phyloP scores from a whole-genome alignment of 2,797 vertebrate species.

The Amazona finschi region DNA sequence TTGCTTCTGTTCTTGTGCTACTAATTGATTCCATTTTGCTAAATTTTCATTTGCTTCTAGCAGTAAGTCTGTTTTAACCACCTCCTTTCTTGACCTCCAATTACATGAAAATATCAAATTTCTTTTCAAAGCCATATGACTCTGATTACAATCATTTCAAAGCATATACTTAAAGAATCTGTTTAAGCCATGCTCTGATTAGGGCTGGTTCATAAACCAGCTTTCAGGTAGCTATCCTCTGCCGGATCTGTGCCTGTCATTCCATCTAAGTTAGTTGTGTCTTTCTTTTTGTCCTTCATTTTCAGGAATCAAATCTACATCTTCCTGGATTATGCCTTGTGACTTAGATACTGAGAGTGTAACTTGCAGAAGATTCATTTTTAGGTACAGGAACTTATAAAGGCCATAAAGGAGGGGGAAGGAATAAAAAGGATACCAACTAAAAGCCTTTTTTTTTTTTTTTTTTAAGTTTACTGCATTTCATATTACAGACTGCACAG shows the following conservation, averaged over 20 bases:
- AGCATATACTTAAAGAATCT: neutral
- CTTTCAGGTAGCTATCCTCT: neutral
- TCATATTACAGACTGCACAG: neutral
- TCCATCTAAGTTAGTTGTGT: neutral
- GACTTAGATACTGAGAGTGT: neutral
- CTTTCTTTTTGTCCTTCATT: neutral
- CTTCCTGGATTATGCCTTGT: neutral
- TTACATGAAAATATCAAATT: neutral
- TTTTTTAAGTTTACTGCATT: neutral
- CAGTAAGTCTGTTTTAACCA: neutral
- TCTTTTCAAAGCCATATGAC: neutral
- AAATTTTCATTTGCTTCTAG: neutral
- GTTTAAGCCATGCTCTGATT: neutral
- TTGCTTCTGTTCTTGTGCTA: neutral
- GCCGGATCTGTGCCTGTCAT: neutral
- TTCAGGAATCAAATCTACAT: neutral
- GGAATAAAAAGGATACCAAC: neutral
- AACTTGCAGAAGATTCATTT: neutral
- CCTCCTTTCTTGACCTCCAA: neutral
- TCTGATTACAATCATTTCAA: neutral
- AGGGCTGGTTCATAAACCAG: neutral
- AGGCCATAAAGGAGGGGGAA: neutral
- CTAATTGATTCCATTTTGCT: neutral
- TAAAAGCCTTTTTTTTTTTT: neutral
- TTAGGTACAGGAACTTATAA: neutral